phyloP scores from a whole-genome alignment of 2,797 vertebrate species.

The Manis crassicaudata region DNA sequence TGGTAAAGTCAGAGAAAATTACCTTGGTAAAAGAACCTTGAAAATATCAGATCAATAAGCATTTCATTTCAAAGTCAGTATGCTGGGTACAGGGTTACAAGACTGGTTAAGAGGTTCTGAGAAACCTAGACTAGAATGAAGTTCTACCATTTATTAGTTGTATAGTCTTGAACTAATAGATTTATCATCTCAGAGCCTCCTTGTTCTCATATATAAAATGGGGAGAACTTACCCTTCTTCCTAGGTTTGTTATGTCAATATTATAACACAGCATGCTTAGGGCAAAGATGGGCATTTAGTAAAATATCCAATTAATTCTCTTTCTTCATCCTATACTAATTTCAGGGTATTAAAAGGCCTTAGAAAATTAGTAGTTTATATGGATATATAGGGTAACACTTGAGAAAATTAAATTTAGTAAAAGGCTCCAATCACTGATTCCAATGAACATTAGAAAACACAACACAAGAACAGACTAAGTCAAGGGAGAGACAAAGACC shows the following conservation, averaged over 20 bases:
- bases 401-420: slow-evolving; percentile 51
- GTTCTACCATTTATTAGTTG: neutral
- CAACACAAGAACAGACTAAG: neutral
- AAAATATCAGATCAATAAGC: slow-evolving; percentile 30
- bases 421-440: slow-evolving; percentile 7
- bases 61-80: slow-evolving; percentile 29
- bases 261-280: neutral
- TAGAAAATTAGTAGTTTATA: neutral
- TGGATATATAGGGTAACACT: neutral
- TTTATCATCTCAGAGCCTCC: neutral
- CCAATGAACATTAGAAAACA: neutral
- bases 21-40: neutral
- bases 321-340: slow-evolving; percentile 21
- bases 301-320: neutral
- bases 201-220: neutral
- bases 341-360: slow-evolving; percentile 6
- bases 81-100: neutral
- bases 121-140: neutral
- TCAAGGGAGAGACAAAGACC: neutral
- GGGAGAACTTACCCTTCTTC: neutral
- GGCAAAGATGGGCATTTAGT: neutral
- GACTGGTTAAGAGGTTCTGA: neutral
- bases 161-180: neutral
- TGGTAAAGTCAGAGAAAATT: neutral
- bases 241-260: neutral